Evolutionary conservation across 2,113 vertebrate species (phyloP), one percentile per base, ranked within the genome.

Genomic region (Corythornis vintsioides): DNA sequence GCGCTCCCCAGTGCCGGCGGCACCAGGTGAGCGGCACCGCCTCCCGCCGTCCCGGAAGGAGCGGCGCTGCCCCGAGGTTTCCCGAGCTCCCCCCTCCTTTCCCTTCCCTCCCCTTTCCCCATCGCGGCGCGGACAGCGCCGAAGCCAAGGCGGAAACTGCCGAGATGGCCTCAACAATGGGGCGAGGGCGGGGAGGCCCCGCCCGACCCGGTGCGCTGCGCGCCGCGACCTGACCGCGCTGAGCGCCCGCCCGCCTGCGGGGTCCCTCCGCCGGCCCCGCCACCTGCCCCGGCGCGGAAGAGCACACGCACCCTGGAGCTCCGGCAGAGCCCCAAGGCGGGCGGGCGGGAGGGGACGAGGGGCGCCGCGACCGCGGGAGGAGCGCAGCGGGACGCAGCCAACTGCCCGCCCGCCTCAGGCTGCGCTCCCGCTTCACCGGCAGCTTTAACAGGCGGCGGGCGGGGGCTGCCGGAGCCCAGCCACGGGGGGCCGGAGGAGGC

Each of bases 81-180:
- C n/a, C 84, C 86, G n/a, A 86, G 52, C 83, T 84, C n/a, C 75
- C 86, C 72, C 56, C 72, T 35, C 45, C 47, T 47, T 19, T 13
- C 29, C 61, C 3, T 33, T 72, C 64, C 92, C 83, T 74, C 87
- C 82, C 25, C 69, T 77, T 73, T 87, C 89, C 65, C 91, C 59
- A 82, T 91, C 63, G 74, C 84, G 56, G 73, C 67, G 76, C 95
- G 96, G 95, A 85, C 86, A 40, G 40, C 65, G 94, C 96, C 97
- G 97, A 96, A 93, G 93, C 81, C 61, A 40, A 22, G 72, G 55
- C 97, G 97, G 97, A 98, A 97, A 94, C 89, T 87, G 90, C 96
- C 97, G 97, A 97, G 91, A 64, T 80, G 50, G 77, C 73, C 84
- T 76, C 73, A 55, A 93, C 84, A 82, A 77, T 81, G 94, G 91